Percentiles rank a stretch among this genome's conserved stretches.
Evolutionary conservation across 2,113 vertebrate species (phyloP).

Genomic region (Dicaeum eximium): DNA sequence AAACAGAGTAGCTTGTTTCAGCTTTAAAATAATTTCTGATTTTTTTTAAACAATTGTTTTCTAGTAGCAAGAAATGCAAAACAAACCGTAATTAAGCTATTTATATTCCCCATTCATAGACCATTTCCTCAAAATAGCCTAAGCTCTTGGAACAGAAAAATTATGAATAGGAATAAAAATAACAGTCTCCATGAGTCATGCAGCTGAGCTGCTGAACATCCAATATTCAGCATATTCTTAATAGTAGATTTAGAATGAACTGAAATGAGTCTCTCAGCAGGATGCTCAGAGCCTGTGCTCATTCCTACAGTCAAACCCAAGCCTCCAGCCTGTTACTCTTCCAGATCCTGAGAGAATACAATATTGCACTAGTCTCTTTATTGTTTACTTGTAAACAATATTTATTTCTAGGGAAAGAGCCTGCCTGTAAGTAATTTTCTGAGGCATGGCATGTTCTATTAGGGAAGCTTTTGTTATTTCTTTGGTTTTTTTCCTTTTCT

Average conservation of each 20-base stretch:
- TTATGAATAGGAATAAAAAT: conserved; percentile 64
- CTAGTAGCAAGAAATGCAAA: conserved; percentile 51
- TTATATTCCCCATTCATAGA: conserved; percentile 52
- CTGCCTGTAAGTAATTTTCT: neutral
- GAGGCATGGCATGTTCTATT: neutral
- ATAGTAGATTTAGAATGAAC: conserved; percentile 27
- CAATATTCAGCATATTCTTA: conserved; percentile 5
- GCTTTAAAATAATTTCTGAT: neutral
- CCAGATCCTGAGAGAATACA: neutral
- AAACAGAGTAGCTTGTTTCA: neutral
- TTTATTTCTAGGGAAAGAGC: neutral
- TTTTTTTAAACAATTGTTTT: conserved; percentile 50
- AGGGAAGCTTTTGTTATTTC: neutral
- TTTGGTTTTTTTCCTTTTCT: neutral
- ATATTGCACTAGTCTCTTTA: neutral
- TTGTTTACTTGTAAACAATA: neutral
- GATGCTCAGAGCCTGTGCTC: neutral
- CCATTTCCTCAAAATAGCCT: conserved; percentile 58
- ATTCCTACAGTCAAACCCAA: neutral
- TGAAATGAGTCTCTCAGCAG: neutral
- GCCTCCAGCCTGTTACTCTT: neutral
- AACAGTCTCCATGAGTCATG: conserved; percentile 46
- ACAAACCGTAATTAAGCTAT: conserved; percentile 48
- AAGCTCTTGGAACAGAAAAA: conserved; percentile 38
- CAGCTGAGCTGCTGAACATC: conserved; percentile 27